These are phyloP conservation scores for Limulus polyphemus DNA, from an alignment of 2,888 invertebrate genomes.

Conservation along the genomic window DNA sequence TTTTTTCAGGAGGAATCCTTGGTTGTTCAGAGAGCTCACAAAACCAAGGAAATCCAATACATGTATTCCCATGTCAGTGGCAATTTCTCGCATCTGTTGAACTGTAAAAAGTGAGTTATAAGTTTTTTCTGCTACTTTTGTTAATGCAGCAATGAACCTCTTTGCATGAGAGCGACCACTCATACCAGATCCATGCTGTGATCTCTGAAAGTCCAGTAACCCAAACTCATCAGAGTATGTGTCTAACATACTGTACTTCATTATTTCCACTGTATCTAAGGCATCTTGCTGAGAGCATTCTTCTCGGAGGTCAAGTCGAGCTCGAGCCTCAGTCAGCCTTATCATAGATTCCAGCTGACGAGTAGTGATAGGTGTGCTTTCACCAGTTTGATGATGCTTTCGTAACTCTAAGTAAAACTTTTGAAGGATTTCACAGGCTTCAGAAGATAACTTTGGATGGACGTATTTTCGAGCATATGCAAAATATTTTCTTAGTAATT, in stretches of 20 bases:
- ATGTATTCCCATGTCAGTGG: constrained; percentile 50
- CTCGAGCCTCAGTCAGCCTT: constrained; percentile 66
- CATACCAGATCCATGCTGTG: constrained; percentile 59
- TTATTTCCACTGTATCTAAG: constrained; percentile 67
- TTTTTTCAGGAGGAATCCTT: constrained; percentile 72
- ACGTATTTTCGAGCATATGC: constrained; percentile 81
- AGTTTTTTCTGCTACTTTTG: constrained; percentile 50
- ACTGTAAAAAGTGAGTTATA: constrained; percentile 59
- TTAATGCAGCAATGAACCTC: constrained; percentile 55
- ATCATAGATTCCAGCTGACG: constrained; percentile 81
- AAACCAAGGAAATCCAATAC: constrained; percentile 53
- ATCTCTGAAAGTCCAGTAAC: constrained; percentile 41
- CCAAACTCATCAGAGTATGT: constrained; percentile 60
- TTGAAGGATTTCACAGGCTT: constrained; percentile 57
- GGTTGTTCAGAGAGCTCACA: constrained; percentile 64
- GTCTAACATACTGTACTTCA: constrained; percentile 64
- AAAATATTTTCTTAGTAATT: constrained; percentile 73
- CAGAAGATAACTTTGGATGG: constrained; percentile 57
- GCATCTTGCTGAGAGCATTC: constrained; percentile 68
- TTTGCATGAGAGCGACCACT: constrained; percentile 59
- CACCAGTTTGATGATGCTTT: constrained; percentile 48
- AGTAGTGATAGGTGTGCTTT: constrained; percentile 68
- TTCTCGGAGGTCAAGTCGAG: constrained; percentile 69
- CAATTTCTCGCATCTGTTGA: constrained; percentile 61
- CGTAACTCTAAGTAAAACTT: constrained; percentile 69